Conservation (phyloP, 2,113 vertebrate genomes). For the Hassar affinis region DNA sequence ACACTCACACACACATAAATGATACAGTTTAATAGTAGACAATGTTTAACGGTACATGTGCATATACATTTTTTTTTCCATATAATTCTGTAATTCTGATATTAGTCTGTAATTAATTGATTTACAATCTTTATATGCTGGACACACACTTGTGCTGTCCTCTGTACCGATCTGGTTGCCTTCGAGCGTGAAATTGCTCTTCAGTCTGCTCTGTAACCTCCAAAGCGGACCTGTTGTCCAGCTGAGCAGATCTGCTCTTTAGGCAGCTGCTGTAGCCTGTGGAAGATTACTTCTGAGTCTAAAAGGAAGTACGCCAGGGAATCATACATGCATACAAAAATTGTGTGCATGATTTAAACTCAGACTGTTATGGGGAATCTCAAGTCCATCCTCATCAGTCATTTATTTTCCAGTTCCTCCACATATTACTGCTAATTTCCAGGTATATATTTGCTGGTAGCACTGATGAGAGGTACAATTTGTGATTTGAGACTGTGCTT, state of each 20-base stretch:
- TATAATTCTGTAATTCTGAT: slow-evolving; percentile 5
- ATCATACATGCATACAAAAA: not conserved
- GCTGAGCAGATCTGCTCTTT: slow-evolving; percentile 55
- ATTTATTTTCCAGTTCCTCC: slow-evolving; percentile 24
- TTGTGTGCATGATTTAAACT: slow-evolving; percentile 6
- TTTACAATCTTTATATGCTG: slow-evolving; percentile 30
- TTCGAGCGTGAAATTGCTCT: slow-evolving; percentile 60
- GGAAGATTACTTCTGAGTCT: slow-evolving; percentile 25
- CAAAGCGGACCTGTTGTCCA: slow-evolving; percentile 42
- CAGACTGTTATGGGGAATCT: not conserved
- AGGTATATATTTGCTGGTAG: slow-evolving; percentile 30
- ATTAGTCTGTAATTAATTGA: slow-evolving; percentile 47
- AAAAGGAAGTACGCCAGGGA: slow-evolving; percentile 3
- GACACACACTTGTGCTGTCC: slow-evolving; percentile 31
- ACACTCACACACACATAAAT: no score
- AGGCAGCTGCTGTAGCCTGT: slow-evolving; percentile 9
- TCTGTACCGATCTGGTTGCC: slow-evolving; percentile 44
- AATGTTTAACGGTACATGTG: no score
- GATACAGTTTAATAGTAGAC: no score
- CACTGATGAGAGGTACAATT: slow-evolving; percentile 45
- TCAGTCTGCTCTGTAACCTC: slow-evolving; percentile 52
- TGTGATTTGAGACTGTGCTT: slow-evolving; percentile 37
- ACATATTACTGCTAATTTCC: slow-evolving; percentile 38
- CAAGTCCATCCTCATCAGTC: not conserved
- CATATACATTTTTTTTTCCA: no score